Conservation (phyloP, 2,797 vertebrate species). For the Hydrophis major region DNA sequence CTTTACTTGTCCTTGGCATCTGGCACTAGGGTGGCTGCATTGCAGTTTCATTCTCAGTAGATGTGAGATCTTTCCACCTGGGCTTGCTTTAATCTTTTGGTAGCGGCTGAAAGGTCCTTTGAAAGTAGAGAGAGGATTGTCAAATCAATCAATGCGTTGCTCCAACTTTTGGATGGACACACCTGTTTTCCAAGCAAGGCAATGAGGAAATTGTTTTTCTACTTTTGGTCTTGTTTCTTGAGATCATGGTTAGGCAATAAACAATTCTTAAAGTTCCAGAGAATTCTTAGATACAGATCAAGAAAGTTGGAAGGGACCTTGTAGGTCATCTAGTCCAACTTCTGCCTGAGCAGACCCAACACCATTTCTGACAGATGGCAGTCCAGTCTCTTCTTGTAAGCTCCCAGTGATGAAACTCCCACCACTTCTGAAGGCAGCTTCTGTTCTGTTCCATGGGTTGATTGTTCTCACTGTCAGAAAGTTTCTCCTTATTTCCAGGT, state of each 20-base stretch:
- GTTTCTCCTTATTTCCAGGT: too few species aligned
- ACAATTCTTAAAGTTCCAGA: not conserved
- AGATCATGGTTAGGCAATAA: not conserved
- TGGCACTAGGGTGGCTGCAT: slow-evolving; percentile 47
- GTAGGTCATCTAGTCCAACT: too few species aligned
- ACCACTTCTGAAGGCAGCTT: too few species aligned
- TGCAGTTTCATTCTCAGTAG: slow-evolving; percentile 59
- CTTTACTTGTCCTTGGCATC: slow-evolving; percentile 73
- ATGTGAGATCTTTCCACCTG: slow-evolving; percentile 87
- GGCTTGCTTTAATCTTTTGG: slow-evolving; percentile 43
- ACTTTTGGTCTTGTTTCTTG: not conserved
- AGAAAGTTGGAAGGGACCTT: too few species aligned
- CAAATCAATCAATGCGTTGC: not conserved
- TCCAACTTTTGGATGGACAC: slow-evolving; percentile 12
- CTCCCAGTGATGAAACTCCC: too few species aligned
- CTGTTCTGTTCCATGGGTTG: too few species aligned
- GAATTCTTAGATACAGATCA: too few species aligned
- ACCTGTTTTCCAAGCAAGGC: slow-evolving; percentile 27
- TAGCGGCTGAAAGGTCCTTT: slow-evolving; percentile 3
- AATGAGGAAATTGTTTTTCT: rapidly evolving
- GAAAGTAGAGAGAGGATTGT: not conserved
- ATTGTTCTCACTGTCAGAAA: too few species aligned
- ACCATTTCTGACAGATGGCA: too few species aligned
- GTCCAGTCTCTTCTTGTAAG: too few species aligned
- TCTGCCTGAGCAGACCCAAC: too few species aligned